Percentiles rank a stretch among this genome's conserved stretches.
Conservation (phyloP, 2,888 invertebrate species). For the Drosophila lutescens region DNA sequence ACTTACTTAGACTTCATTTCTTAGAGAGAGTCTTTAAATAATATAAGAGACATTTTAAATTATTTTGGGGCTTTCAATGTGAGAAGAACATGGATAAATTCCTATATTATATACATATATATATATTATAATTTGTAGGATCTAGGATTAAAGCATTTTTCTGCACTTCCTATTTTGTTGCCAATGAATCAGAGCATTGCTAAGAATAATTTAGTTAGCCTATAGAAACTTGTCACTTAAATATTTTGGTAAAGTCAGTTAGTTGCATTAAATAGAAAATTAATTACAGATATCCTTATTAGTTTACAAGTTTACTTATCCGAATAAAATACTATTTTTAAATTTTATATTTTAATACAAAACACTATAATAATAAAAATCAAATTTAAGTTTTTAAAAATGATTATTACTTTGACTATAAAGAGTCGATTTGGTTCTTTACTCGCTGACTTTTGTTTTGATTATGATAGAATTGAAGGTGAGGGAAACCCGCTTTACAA, state of each 20-base stretch:
- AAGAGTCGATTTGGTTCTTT: not conserved
- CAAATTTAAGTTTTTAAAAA: not conserved
- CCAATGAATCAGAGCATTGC: too few species aligned
- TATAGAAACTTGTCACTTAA: not conserved
- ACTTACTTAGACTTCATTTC: not conserved
- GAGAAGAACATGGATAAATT: not conserved
- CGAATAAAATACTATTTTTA: not conserved
- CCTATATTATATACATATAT: too few species aligned
- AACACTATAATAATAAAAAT: not conserved
- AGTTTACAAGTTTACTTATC: too few species aligned
- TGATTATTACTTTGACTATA: not conserved
- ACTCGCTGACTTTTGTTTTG: not conserved
- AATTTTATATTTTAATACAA: conserved; percentile 1
- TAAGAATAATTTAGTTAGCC: not conserved
- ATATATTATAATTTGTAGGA: too few species aligned
- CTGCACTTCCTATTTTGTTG: too few species aligned
- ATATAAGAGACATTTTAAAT: not conserved
- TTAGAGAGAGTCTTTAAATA: not conserved
- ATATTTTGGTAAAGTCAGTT: not conserved
- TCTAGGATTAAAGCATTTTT: too few species aligned
- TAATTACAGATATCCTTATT: not conserved
- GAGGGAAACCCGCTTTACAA: not conserved
- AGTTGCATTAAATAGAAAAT: not conserved
- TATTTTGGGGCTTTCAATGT: too few species aligned
- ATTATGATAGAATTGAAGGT: not conserved